Conservation (phyloP, 1,140 invertebrate genomes). For the Drosophila mauritiana region DNA sequence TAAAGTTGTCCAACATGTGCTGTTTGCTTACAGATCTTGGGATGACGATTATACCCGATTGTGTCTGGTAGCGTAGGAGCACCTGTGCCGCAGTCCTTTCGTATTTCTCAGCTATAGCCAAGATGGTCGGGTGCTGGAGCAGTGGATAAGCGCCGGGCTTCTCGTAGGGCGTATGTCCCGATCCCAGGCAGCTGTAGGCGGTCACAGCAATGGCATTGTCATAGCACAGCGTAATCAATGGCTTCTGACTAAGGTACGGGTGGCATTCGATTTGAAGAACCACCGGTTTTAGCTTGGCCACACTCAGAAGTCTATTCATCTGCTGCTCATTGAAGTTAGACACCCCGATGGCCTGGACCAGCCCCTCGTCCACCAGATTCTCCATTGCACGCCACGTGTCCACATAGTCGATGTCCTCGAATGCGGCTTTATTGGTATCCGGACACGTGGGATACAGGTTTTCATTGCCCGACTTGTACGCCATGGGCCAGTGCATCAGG, state of each 20-base stretch:
- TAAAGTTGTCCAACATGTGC: constrained; percentile 90
- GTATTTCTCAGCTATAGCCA: constrained; percentile 88
- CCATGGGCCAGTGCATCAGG: constrained; percentile 92
- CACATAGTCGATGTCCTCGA: constrained; percentile 89
- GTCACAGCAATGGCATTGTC: constrained; percentile 89
- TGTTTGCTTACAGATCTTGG: constrained; percentile 90
- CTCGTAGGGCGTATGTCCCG: constrained; percentile 85
- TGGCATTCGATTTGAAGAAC: constrained; percentile 93
- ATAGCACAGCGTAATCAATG: constrained; percentile 90
- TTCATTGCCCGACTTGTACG: constrained; percentile 82
- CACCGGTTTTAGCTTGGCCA: constrained; percentile 90
- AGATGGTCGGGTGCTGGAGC: constrained; percentile 81
- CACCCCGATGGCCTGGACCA: constrained; percentile 92
- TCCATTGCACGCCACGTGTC: constrained; percentile 97
- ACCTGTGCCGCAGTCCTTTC: constrained; percentile 88
- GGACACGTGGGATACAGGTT: constrained; percentile 84
- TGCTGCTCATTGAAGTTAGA: constrained; percentile 97
- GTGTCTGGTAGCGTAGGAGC: constrained; percentile 87
- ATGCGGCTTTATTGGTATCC: constrained; percentile 86
- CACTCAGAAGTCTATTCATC: constrained; percentile 89
- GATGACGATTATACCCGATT: constrained; percentile 88
- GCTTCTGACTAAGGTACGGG: constrained; percentile 92
- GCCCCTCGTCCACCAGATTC: constrained; percentile 89
- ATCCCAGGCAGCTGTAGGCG: constrained; percentile 92
- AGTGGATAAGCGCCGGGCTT: constrained; percentile 72